Conservation (phyloP, 2,113 vertebrate genomes). For the Myotis davidii region DNA sequence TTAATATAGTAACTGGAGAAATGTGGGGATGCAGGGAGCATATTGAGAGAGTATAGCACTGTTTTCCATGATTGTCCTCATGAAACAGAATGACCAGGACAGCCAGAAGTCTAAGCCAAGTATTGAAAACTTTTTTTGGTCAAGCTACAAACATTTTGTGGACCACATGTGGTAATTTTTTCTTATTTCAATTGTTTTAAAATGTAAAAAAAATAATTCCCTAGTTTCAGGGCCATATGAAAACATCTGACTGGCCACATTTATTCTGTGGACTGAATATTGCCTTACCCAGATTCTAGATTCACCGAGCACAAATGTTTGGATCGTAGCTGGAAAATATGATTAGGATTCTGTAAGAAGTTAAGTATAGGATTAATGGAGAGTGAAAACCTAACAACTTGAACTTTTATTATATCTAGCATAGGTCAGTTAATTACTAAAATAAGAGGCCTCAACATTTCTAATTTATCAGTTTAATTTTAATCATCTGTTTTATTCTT, state of each 20-base stretch:
- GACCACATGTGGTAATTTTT: not conserved
- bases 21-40: not conserved
- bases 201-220: not conserved
- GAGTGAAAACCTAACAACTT: not conserved
- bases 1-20: not conserved
- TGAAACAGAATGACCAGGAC: not conserved
- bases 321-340: not conserved
- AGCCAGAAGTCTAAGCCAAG: not conserved
- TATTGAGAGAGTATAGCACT: not conserved
- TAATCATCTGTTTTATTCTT: not conserved
- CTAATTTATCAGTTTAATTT: not conserved
- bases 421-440: not conserved
- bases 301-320: not conserved
- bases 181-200: not conserved
- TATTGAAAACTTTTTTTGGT: not conserved
- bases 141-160: not conserved
- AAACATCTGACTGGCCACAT: not conserved
- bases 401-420: not conserved
- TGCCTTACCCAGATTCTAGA: not conserved
- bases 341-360: not conserved
- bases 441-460: not conserved
- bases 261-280: not conserved
- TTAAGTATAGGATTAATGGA: not conserved
- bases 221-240: not conserved
- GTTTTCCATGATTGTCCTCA: not conserved